phyloP scores from a whole-genome alignment of 2,797 vertebrate species.

The Bovichtus variegatus region DNA sequence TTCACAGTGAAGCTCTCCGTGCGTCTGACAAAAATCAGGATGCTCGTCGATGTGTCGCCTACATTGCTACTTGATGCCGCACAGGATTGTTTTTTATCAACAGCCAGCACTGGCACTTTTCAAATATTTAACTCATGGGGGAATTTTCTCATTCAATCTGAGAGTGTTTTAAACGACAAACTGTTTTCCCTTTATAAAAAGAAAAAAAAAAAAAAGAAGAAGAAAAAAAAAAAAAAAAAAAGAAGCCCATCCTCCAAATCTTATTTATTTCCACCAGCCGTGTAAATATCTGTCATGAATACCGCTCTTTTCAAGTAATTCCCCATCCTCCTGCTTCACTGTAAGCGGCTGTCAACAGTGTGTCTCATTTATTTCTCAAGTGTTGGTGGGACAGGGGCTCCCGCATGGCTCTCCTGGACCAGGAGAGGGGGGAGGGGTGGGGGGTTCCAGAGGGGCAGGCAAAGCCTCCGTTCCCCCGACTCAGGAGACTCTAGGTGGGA shows the following conservation, averaged over 20 bases:
- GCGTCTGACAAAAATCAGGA: slow-evolving; percentile 54
- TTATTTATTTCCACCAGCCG: slow-evolving; percentile 50
- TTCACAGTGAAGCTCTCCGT: slow-evolving; percentile 39
- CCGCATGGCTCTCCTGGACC: slow-evolving; percentile 65
- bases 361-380: slow-evolving; percentile 83
- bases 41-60: slow-evolving; percentile 60
- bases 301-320: slow-evolving; percentile 75
- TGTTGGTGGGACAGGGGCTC: slow-evolving; percentile 73
- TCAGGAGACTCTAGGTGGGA: slow-evolving; percentile 74
- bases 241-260: slow-evolving; percentile 48
- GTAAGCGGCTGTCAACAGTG: slow-evolving; percentile 78
- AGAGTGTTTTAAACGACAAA: slow-evolving; percentile 58
- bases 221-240: too few species aligned
- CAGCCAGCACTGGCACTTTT: slow-evolving; percentile 69
- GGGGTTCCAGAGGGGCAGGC: slow-evolving; percentile 49
- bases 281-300: slow-evolving; percentile 80
- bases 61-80: slow-evolving; percentile 47
- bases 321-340: slow-evolving; percentile 74
- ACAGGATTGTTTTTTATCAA: slow-evolving; percentile 72
- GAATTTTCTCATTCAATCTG: slow-evolving; percentile 67
- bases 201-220: slow-evolving; percentile 10
- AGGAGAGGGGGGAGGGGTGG: slow-evolving; percentile 26
- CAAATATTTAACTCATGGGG: slow-evolving; percentile 70
- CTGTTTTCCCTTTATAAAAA: slow-evolving; percentile 48
- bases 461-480: slow-evolving; percentile 30